A percentile compares a stretch with the other conserved stretches of the same genome.
Conservation (phyloP, 2,113 vertebrate genomes). For the Lutjanus erythropterus region DNA sequence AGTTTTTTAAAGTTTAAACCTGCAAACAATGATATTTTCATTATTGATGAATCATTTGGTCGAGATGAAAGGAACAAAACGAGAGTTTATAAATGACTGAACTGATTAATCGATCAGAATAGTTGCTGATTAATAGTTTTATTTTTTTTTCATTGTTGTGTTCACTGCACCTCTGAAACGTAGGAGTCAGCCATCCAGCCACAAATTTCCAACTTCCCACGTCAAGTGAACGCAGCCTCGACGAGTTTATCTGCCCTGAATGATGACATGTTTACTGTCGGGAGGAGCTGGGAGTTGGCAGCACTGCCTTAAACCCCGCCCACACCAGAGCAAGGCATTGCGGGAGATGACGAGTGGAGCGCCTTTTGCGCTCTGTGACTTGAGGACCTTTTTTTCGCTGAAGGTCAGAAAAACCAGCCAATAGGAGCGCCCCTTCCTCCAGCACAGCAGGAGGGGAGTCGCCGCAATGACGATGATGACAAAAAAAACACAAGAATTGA, state of each 20-base stretch:
- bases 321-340: slow-evolving; percentile 28
- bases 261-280: not conserved
- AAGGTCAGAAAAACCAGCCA: slow-evolving; percentile 37
- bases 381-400: slow-evolving; percentile 28
- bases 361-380: slow-evolving; percentile 24
- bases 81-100: too few relatives aligned
- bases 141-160: not conserved
- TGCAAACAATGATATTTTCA: too few relatives aligned
- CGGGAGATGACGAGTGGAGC: slow-evolving; percentile 55
- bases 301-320: not conserved
- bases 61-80: too few relatives aligned
- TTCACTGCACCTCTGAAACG: slow-evolving; percentile 1
- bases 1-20: too few relatives aligned
- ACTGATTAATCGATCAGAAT: too few relatives aligned
- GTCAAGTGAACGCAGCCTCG: not conserved
- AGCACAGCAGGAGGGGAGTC: not conserved
- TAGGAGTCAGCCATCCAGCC: not conserved
- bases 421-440: slow-evolving; percentile 28
- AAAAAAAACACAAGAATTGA: slow-evolving; percentile 25
- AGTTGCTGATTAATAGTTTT: too few relatives aligned
- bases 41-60: too few relatives aligned
- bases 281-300: slow-evolving; percentile 1
- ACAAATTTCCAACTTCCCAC: not conserved
- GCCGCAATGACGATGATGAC: slow-evolving; percentile 4
- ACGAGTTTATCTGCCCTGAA: not conserved